Percentiles rank a stretch among this genome's conserved stretches.
Conservation (phyloP, 30 jellyfish, hydroid and myxozoan genomes). For the Nemopilema nomurai region DNA sequence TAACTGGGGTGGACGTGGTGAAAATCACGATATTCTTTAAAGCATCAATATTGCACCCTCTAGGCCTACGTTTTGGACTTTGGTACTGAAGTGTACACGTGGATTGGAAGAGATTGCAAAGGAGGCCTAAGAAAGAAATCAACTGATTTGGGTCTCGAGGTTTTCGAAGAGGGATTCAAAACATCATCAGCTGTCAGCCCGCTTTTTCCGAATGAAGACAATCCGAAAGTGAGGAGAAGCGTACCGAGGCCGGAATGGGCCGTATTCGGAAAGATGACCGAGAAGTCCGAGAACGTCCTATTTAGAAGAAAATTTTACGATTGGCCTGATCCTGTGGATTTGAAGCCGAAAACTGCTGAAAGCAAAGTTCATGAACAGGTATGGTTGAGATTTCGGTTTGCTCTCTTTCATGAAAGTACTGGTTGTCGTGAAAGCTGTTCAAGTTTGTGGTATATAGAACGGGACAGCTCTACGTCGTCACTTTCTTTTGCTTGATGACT, state of each 20-base stretch:
- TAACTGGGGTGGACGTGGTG: too few species aligned
- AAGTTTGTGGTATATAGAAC: too few species aligned
- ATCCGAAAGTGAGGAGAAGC: slow-evolving; percentile 41
- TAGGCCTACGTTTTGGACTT: slow-evolving; percentile 97
- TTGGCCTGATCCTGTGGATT: slow-evolving; percentile 99
- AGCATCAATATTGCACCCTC: neutral
- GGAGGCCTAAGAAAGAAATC: slow-evolving; percentile 77
- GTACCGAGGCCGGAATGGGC: slow-evolving; percentile 89
- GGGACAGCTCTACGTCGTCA: too few species aligned
- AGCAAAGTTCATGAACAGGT: slow-evolving; percentile 89
- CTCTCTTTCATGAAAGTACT: neutral
- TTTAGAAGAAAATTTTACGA: slow-evolving; percentile 88
- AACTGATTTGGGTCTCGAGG: slow-evolving; percentile 78
- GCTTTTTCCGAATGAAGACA: slow-evolving; percentile 64
- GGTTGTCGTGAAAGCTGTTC: too few species aligned
- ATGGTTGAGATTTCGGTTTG: neutral
- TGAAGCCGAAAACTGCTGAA: slow-evolving; percentile 78
- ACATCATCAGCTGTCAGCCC: slow-evolving; percentile 81
- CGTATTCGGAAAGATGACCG: slow-evolving; percentile 92
- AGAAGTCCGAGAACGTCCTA: slow-evolving; percentile 87
- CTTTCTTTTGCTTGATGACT: too few species aligned
- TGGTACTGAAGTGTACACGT: slow-evolving; percentile 93
- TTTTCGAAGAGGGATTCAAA: slow-evolving; percentile 70
- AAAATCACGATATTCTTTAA: too few species aligned
- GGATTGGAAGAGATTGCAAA: slow-evolving; percentile 91